Conservation (phyloP, 2,113 vertebrate species). For the Hemiscyllium ocellatum region DNA sequence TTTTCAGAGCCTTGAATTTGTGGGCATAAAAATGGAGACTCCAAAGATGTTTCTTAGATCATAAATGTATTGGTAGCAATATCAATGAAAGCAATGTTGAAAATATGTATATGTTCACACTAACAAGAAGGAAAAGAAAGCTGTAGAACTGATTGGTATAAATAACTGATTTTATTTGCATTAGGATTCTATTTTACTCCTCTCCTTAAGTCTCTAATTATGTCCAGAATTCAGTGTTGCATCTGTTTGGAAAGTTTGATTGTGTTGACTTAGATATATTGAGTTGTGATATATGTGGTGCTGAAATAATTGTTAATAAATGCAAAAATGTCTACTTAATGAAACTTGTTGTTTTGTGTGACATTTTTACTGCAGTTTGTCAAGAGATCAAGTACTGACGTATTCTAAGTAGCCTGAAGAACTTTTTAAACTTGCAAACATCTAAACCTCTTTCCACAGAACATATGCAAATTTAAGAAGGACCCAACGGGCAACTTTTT, state of each 20-base stretch:
- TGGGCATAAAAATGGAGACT: constrained; percentile 20
- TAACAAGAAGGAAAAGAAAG: constrained; percentile 8
- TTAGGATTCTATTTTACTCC: background rate
- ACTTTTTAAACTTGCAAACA: background rate
- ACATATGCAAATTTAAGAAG: background rate
- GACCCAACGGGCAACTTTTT: too few species aligned
- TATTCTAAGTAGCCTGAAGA: background rate
- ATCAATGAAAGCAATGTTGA: constrained; percentile 30
- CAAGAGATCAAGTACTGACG: background rate
- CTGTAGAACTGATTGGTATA: background rate
- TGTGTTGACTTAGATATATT: constrained; percentile 17
- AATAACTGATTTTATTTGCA: constrained; percentile 3
- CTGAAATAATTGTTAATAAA: constrained; percentile 32
- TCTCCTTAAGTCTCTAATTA: background rate
- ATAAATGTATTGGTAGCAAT: constrained; percentile 35
- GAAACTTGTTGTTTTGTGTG: background rate
- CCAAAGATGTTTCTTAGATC: constrained; percentile 10
- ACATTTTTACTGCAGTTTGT: background rate
- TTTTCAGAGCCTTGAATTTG: constrained; percentile 27
- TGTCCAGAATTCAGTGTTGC: background rate
- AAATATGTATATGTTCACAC: constrained; percentile 21
- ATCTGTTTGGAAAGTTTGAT: background rate
- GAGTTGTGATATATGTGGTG: constrained; percentile 23
- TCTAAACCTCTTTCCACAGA: background rate
- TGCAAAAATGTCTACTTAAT: constrained; percentile 18